Base-by-base conservation (phyloP, 1,140 invertebrate species). In the Heliconius congener region DNA sequence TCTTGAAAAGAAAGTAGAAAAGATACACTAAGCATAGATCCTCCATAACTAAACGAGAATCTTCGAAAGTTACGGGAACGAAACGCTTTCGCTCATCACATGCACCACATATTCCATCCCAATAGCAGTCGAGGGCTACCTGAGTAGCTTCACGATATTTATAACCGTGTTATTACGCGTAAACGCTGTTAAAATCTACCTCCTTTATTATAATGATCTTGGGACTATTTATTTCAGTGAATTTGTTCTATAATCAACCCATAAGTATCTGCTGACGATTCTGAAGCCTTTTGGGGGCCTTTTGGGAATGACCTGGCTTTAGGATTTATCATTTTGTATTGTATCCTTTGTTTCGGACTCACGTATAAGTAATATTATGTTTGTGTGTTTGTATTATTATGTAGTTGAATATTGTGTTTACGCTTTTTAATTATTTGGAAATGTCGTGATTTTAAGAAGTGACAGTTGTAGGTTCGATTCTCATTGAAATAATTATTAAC, bases 141-240 rank as follows among this genome's bases (percentile, higher is more conserved):
- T 86, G 88, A 91, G 90, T 88, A 84, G 87, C 88, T 86, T 81
- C 81, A 74, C 77, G 84, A 89, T 91, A 92, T 93, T 93, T 92
- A 93, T 91, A 86, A 86, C 87, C 75, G 81, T 83, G 85, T 89
- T 91, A 91, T 92, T 87, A 91, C 86, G 81, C 84, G 87, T 92
- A 93, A 93, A 91, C 91, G 87, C 81, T 85, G 87, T 82, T 85
- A 81, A 87, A 90, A 90, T 91, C 87, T 86, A 83, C 86, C 84
- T 83, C 81, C 85, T 88, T 90, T 88, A 89, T 92, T 90, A 89
- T 84, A 66, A 85, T 87, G 84, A 88, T 88, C 90, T 90, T 83
- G 76, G 79, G 57, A 60, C 80, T 86, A 87, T 89, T 89, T 88
- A 85, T 86, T 83, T 74, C 76, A 57, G 42, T 77, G 72, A 81